phyloP scores from a whole-genome alignment of 2,888 invertebrate genomes.

The Pomacea canaliculata region DNA sequence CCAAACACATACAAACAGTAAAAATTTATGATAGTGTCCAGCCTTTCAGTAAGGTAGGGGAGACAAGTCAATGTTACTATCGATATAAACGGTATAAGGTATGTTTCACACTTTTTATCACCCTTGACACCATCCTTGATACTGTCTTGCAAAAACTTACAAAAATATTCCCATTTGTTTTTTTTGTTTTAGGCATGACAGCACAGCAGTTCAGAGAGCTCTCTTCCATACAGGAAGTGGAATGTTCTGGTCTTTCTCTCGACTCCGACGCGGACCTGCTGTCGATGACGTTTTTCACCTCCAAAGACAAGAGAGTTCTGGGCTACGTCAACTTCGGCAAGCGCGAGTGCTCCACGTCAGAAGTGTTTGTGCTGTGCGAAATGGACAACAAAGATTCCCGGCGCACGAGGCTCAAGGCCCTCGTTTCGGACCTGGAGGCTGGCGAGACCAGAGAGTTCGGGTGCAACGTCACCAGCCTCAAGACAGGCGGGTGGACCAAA shows the following conservation, averaged over 20 bases:
- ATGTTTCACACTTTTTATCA: no score
- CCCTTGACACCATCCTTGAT: no score
- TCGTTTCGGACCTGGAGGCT: conserved; percentile 1
- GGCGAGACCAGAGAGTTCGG: conserved; percentile 3
- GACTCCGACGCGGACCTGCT: conserved; percentile 17
- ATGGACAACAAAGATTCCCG: conserved; percentile 8
- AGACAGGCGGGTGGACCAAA: conserved; percentile 17
- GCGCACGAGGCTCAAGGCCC: conserved; percentile 10
- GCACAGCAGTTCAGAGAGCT: conserved; percentile 3
- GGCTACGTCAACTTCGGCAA: conserved; percentile 1
- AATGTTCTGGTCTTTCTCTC: conserved; percentile 7
- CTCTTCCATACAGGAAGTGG: conserved; percentile 12
- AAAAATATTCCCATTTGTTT: no score
- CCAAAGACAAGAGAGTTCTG: conserved; percentile 3
- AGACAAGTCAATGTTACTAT: no score
- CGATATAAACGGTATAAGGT: no score
- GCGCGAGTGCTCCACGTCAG: conserved; percentile 11
- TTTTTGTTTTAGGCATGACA: no score
- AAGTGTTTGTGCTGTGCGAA: conserved; percentile 21
- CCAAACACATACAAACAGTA: no score
- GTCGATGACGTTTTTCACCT: conserved; percentile 19
- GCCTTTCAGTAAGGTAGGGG: no score
- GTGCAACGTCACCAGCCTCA: conserved; percentile 18
- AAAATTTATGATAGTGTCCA: no score
- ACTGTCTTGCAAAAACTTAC: no score